Evolutionary conservation across 2,113 vertebrate genomes (phyloP), one percentile per base, ranked within the genome.

Genomic region (Dinomys branickii): DNA sequence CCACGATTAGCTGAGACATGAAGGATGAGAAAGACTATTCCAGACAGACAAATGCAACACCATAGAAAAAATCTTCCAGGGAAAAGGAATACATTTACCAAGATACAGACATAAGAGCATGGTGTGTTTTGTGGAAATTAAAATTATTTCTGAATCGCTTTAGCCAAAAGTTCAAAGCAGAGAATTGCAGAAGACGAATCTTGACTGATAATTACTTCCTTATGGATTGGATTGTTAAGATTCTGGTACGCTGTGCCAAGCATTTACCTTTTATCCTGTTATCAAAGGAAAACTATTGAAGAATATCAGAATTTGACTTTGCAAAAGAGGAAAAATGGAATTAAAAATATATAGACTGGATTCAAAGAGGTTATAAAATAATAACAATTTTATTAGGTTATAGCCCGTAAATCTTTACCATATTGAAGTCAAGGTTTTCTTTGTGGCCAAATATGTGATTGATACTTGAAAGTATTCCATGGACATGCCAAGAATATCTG

Each of bases 101-200:
- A 86, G 24, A 33, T 91, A 54, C 0, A 73, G 38, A 44, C 47
- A 91, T 47, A 73, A 90, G 11, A 85, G 16, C 14, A 84, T 69
- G 33, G n/a, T 83, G 9, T 41, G 52, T 65, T 65, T 94, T 88
- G n/a, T 85, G 17, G 71, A 94, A 71, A 85, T 80, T 35, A 24
- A 84, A 47, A 71, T n/a, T 26, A 7, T 97, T 84, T 93, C 77
- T 75, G 20, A 93, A 85, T 91, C 88, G 10, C 22, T 91, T 85
- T 87, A 95, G 30, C 78, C 83, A 73, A 92, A 94, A 89, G 17
- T 91, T 95, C 71, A 95, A 85, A 41, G 30, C 73, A 85, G 28
- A 94, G 61, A 95, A 78, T 71, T 96, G n/a, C 16, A 85, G 44
- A 90, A 96, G 11, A 82, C 85, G 47, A 92, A 87, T 2, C n/a